Conservation (phyloP, 2,797 vertebrate species). For the Rallus crepitans region DNA sequence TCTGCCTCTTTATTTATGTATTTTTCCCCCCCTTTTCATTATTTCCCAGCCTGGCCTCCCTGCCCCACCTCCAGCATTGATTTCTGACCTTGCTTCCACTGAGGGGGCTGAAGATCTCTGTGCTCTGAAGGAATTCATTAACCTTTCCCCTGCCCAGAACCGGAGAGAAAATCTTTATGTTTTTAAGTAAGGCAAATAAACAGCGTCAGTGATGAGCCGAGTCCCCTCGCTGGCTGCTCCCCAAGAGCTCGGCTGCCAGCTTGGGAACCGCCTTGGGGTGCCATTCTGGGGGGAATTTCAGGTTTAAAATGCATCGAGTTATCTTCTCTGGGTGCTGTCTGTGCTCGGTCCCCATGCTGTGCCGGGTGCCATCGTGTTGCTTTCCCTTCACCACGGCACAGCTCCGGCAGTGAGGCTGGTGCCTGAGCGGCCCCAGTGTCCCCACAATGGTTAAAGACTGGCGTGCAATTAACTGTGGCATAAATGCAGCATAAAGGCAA, state of each 20-base stretch:
- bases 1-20: constrained; percentile 24
- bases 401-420: rapidly evolving
- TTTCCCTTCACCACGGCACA: rapidly evolving
- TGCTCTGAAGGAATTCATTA: constrained; percentile 71
- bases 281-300: background rate
- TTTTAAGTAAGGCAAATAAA: constrained; percentile 71
- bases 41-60: constrained; percentile 43
- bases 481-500: background rate
- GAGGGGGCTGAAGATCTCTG: constrained; percentile 63
- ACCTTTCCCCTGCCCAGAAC: constrained; percentile 63
- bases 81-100: constrained; percentile 55
- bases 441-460: background rate
- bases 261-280: background rate
- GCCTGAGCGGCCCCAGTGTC: rapidly evolving
- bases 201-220: background rate
- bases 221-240: background rate
- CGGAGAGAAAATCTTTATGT: constrained; percentile 68
- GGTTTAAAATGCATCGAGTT: rapidly evolving
- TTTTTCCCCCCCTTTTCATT: background rate
- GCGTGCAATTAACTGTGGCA: rapidly evolving
- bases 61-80: constrained; percentile 69
- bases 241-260: background rate
- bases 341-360: rapidly evolving
- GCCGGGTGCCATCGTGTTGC: background rate
- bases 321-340: background rate